phyloP scores from a whole-genome alignment of 92 coral and sea anemone species.

The Paramuricea clavata region DNA sequence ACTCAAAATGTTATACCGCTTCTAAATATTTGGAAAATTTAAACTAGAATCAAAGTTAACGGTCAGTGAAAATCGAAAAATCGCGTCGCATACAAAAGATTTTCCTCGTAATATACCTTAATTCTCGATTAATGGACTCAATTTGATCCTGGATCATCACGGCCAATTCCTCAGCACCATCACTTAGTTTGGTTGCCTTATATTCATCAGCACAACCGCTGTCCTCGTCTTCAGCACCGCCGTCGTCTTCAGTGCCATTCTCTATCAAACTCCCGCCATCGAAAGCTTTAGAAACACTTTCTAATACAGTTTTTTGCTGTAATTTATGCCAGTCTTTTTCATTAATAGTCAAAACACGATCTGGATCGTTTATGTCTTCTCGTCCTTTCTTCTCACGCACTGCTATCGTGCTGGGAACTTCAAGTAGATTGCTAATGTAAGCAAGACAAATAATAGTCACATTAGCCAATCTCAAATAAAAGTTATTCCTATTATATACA shows the following conservation, averaged over 20 bases:
- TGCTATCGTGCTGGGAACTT: slow-evolving; percentile 48
- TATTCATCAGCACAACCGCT: slow-evolving; percentile 55
- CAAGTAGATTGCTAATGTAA: not conserved
- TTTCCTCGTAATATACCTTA: slow-evolving; percentile 75
- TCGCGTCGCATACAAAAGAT: too few species aligned
- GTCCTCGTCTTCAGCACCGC: slow-evolving; percentile 70
- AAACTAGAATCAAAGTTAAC: too few species aligned
- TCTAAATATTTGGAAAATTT: too few species aligned
- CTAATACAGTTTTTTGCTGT: slow-evolving; percentile 90
- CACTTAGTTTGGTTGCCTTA: slow-evolving; percentile 74
- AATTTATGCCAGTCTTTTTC: slow-evolving; percentile 99
- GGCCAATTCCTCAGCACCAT: slow-evolving; percentile 91
- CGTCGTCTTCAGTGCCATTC: slow-evolving; percentile 68
- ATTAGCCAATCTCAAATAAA: not conserved
- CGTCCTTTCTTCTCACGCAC: slow-evolving; percentile 93
- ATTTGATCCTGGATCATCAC: slow-evolving; percentile 95
- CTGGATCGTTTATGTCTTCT: slow-evolving; percentile 81
- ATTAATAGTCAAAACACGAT: slow-evolving; percentile 91
- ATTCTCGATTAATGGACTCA: slow-evolving; percentile 89
- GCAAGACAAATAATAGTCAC: not conserved
- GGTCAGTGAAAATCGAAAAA: too few species aligned
- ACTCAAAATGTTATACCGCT: too few species aligned
- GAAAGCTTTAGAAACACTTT: slow-evolving; percentile 89
- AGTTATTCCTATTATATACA: not conserved
- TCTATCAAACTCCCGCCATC: slow-evolving; percentile 75